Conservation (phyloP, 2,797 vertebrate species). For the Dipus sagitta region DNA sequence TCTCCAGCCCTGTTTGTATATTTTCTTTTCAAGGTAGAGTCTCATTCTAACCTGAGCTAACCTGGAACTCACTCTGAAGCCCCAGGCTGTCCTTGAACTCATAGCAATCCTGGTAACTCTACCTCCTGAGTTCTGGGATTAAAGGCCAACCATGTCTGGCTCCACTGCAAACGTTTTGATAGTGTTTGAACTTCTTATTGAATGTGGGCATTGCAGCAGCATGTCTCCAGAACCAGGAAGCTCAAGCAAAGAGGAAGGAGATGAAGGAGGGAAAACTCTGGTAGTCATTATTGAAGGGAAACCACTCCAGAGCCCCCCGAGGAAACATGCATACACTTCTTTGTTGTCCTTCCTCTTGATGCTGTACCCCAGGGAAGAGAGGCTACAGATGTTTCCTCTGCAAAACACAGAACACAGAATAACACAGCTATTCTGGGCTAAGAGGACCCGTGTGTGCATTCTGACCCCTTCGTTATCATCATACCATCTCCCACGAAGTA, state of each 20-base stretch:
- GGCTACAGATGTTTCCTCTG: conserved; percentile 68
- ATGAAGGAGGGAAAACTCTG: not conserved
- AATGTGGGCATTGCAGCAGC: not conserved
- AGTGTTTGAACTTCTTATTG: not conserved
- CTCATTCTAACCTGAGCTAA: too few species aligned
- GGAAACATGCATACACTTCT: not conserved
- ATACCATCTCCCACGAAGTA: not conserved
- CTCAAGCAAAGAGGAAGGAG: not conserved
- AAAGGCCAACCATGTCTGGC: too few species aligned
- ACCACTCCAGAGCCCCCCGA: not conserved
- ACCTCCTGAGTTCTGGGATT: too few species aligned
- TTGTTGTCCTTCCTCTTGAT: not conserved
- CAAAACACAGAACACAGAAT: not conserved
- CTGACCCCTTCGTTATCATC: too few species aligned
- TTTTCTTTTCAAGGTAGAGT: not conserved
- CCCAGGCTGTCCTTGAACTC: too few species aligned
- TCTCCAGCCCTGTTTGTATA: not conserved
- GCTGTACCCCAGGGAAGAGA: not conserved
- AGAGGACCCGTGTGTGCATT: not conserved
- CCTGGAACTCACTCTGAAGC: too few species aligned
- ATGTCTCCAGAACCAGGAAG: not conserved
- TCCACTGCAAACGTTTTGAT: not conserved
- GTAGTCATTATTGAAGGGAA: conserved; percentile 29
- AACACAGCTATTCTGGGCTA: not conserved
- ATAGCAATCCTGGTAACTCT: too few species aligned